These are phyloP conservation scores for Pungitius pungitius DNA, from an alignment of 2,113 vertebrate species.

Conservation along the genomic window DNA sequence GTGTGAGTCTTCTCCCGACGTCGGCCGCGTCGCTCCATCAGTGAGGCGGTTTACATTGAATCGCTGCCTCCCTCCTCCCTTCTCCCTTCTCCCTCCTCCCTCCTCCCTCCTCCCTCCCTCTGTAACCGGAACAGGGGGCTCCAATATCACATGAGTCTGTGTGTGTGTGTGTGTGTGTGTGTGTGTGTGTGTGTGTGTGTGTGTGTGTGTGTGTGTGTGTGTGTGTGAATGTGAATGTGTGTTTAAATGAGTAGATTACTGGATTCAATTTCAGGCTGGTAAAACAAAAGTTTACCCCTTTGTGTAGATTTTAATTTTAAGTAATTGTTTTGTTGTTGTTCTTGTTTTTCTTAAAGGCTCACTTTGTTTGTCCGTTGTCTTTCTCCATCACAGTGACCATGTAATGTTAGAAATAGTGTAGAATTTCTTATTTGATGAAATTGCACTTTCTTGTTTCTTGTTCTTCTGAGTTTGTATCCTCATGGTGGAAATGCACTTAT, in stretches of 20 bases:
- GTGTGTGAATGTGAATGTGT: conserved; percentile 10
- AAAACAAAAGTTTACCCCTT: not conserved
- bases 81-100: conserved; percentile 46
- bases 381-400: not conserved
- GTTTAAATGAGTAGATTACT: not conserved
- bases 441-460: too few species aligned
- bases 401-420: too few species aligned
- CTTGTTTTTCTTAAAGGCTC: not conserved
- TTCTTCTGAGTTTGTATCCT: too few species aligned
- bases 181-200: not conserved
- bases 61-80: conserved; percentile 59
- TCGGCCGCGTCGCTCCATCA: conserved; percentile 44
- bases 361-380: not conserved
- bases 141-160: conserved; percentile 66
- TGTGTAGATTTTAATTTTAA: not conserved
- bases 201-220: conserved; percentile 20
- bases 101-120: conserved; percentile 50
- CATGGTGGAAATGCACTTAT: too few species aligned
- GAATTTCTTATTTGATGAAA: too few species aligned
- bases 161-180: conserved; percentile 21
- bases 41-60: conserved; percentile 60
- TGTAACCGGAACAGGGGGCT: conserved; percentile 70
- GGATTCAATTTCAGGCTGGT: not conserved
- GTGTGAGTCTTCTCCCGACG: conserved; percentile 33
- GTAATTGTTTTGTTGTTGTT: not conserved